These are phyloP conservation scores for Ditylenchus weischeri DNA, from an alignment of 2,888 invertebrate genomes.

Conservation along the genomic window DNA sequence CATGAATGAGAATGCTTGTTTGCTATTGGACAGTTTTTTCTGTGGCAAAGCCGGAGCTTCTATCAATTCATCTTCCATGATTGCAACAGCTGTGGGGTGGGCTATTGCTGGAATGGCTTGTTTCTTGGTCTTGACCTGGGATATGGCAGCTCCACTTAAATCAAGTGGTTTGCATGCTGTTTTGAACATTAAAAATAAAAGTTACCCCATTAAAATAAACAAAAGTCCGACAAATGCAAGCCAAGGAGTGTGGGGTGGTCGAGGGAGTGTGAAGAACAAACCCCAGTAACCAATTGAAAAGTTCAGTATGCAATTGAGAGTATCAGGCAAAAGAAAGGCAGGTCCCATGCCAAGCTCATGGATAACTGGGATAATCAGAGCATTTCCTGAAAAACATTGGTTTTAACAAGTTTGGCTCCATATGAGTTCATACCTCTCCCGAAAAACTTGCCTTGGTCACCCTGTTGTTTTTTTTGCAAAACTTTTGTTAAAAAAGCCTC, in stretches of 20 bases:
- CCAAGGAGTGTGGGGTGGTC: constrained; percentile 5
- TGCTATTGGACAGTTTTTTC: background rate
- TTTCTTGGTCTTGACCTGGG: constrained; percentile 5
- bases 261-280: background rate
- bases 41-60: background rate
- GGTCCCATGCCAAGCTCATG: constrained; percentile 5
- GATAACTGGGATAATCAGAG: constrained; percentile 5
- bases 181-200: no score
- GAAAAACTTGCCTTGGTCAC: no score
- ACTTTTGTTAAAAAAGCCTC: background rate
- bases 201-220: background rate
- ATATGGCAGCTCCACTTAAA: background rate
- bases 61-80: background rate
- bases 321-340: constrained; percentile 6
- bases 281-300: background rate
- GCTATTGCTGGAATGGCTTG: background rate
- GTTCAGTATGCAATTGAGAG: background rate
- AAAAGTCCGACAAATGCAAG: background rate
- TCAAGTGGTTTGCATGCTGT: no score
- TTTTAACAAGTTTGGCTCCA: background rate
- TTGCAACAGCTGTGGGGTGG: background rate
- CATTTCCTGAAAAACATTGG: background rate
- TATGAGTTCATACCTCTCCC: no score
- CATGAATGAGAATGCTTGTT: background rate
- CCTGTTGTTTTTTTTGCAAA: no score